phyloP scores from a whole-genome alignment of 2,797 vertebrate genomes.

The Arnoldichthys spilopterus region DNA sequence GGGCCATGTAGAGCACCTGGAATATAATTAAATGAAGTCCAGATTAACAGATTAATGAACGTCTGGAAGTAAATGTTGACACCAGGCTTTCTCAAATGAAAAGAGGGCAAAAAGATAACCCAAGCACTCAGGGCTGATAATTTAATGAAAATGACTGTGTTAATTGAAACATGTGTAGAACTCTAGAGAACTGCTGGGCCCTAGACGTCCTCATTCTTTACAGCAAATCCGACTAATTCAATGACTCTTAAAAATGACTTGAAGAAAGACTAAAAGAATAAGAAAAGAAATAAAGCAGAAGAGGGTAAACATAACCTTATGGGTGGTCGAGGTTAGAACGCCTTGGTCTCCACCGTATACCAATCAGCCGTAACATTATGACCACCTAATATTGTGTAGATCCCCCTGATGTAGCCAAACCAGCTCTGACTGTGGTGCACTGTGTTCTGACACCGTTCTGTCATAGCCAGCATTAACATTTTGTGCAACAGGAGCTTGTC shows the following conservation, averaged over 20 bases:
- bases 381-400: too few relatives aligned
- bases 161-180: constrained; percentile 12
- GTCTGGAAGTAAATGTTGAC: constrained; percentile 35
- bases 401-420: too few relatives aligned
- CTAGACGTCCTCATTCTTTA: not conserved
- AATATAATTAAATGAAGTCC: constrained; percentile 26
- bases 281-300: not conserved
- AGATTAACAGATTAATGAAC: constrained; percentile 28
- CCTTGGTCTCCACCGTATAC: too few relatives aligned
- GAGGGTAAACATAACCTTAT: not conserved
- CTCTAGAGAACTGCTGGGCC: not conserved
- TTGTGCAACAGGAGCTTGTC: too few relatives aligned
- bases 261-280: too few relatives aligned
- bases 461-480: too few relatives aligned
- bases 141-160: not conserved
- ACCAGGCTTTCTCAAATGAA: constrained; percentile 14
- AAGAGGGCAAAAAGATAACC: constrained; percentile 9
- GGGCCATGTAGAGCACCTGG: constrained; percentile 1
- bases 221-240: not conserved
- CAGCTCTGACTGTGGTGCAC: too few relatives aligned
- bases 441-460: too few relatives aligned
- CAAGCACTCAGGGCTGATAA: not conserved
- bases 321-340: too few relatives aligned
- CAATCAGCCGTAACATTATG: too few relatives aligned
- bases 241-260: too few relatives aligned